A percentile compares a stretch with the other conserved stretches of the same genome.
phyloP scores from a whole-genome alignment of 2,888 invertebrate genomes.

The Campoplex capitator region DNA sequence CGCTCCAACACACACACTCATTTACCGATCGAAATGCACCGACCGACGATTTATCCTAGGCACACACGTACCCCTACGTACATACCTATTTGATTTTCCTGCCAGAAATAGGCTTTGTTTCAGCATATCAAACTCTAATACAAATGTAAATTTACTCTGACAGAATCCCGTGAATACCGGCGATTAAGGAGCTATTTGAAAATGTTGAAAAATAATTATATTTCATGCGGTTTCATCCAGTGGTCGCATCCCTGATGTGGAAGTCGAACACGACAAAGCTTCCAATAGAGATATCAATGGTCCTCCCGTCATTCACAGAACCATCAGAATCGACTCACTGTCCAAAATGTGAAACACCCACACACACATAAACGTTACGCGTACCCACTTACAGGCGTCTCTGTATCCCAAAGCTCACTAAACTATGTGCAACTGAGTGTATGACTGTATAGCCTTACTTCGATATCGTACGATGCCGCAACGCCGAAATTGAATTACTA shows the following conservation, averaged over 20 bases:
- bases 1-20: constrained; percentile 29
- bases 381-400: constrained; percentile 13
- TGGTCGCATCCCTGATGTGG: background rate
- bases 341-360: background rate
- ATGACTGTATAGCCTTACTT: constrained; percentile 52
- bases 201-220: background rate
- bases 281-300: constrained; percentile 50
- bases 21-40: constrained; percentile 21
- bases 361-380: background rate
- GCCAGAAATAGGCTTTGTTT: background rate
- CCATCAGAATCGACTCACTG: constrained; percentile 26
- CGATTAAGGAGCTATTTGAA: background rate
- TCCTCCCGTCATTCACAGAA: constrained; percentile 42
- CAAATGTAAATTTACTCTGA: too few species aligned
- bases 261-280: constrained; percentile 34
- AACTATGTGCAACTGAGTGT: constrained; percentile 49
- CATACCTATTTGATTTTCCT: background rate
- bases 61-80: background rate
- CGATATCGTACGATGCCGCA: constrained; percentile 66
- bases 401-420: constrained; percentile 57
- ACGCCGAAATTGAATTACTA: constrained; percentile 73
- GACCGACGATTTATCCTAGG: background rate
- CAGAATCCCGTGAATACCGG: background rate
- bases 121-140: background rate
- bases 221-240: background rate